Evolutionary conservation across 1,140 invertebrate species (phyloP).

Genomic region (Spodoptera frugiperda): DNA sequence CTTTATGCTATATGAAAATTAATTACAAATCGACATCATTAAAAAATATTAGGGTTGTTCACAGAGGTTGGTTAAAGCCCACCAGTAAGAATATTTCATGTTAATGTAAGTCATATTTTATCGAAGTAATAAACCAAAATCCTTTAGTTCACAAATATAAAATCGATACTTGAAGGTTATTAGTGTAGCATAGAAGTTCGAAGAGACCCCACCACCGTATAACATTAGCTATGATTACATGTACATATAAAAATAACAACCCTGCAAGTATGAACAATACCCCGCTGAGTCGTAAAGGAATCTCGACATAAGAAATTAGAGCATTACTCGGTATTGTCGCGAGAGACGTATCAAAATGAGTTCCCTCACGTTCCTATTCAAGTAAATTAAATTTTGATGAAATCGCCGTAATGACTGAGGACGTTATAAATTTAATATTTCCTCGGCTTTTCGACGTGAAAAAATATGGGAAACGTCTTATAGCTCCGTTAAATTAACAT

Average conservation of each 20-base stretch:
- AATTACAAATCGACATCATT: too few species aligned
- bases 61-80: too few species aligned
- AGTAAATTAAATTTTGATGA: constrained; percentile 60
- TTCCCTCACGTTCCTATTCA: constrained; percentile 56
- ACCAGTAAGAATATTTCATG: too few species aligned
- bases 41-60: too few species aligned
- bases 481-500: constrained; percentile 53
- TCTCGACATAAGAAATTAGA: constrained; percentile 44
- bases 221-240: constrained; percentile 22
- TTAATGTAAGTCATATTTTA: too few species aligned
- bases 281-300: constrained; percentile 24
- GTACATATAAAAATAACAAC: constrained; percentile 49
- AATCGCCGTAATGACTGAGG: constrained; percentile 52
- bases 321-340: constrained; percentile 33
- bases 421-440: constrained; percentile 58
- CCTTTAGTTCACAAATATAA: too few species aligned
- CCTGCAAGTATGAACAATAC: constrained; percentile 18
- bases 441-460: constrained; percentile 46
- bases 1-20: too few species aligned
- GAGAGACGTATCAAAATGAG: constrained; percentile 27
- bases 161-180: background rate
- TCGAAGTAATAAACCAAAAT: too few species aligned
- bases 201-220: background rate
- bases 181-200: constrained; percentile 1
- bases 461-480: constrained; percentile 54